Base-by-base conservation (phyloP, 2,888 invertebrate genomes). In the Acanthosoma haemorrhoidale region DNA sequence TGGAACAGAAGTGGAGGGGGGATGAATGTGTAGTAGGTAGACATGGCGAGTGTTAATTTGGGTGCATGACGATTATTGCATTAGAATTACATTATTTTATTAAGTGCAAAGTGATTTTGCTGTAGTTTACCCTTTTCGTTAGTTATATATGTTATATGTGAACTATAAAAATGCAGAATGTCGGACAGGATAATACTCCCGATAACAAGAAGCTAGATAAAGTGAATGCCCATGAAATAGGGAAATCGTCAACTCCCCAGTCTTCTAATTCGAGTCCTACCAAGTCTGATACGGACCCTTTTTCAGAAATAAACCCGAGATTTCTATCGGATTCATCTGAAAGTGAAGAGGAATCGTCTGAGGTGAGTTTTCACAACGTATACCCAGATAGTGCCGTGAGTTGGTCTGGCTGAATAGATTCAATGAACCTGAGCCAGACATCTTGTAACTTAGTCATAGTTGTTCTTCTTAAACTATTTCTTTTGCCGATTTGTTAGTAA, bases 271-370 rank as follows among this genome's bases (percentile, higher is more conserved):
- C 88, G 81, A 89, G 88, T 85, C 89, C 89, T 82, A 87, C 88
- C 81, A 89, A 89, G 84, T 89, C 91, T 80, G 90, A 90, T 85
- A 91, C 90, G 81, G 92, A 92, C 85, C 91, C 91, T 81, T 89
- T 88, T 84, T 88, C 89, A 80, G 91, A 90, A 83, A 84, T 87
- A 81, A 91, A 89, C 81, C 89, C 90, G 80, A 90, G 90, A 84
- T 91, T 88, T 86, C 92, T 92, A 86, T 90, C 92, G 83, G 94
- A 94, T 85, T 88, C 94, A 82, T 94, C 94, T 79, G 94, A 93
- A 85, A 94, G 94, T 82, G 95, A 95, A 82, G 94, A 94, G 84
- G 94, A 94, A 83, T 92, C 92, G 81, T 94, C 94, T 79, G 94
- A 94, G 92, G 94, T 95, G 88, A 87, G 83, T 79, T 29, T 41